Evolutionary conservation across 1,140 invertebrate genomes (phyloP).

Genomic region (Euglossa dilemma): DNA sequence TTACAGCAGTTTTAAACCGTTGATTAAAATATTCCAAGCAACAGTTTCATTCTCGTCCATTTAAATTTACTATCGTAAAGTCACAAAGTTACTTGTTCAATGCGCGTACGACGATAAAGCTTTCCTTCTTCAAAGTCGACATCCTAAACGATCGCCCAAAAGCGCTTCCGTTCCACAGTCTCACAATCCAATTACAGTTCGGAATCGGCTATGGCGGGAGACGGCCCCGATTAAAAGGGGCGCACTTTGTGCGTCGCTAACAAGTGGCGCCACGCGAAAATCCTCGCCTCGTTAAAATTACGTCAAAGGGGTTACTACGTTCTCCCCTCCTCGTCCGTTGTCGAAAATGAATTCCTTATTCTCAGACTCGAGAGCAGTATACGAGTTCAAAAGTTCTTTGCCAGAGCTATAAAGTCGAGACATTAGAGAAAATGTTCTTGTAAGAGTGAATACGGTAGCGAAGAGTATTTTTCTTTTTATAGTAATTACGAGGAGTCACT

Average conservation of each 20-base stretch:
- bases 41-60: neutral
- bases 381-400: neutral
- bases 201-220: neutral
- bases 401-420: neutral
- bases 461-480: neutral
- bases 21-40: neutral
- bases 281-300: constrained; percentile 31
- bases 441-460: neutral
- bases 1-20: neutral
- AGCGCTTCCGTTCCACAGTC: constrained; percentile 24
- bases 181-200: constrained; percentile 32
- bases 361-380: neutral
- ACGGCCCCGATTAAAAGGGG: constrained; percentile 15
- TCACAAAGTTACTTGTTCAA: neutral
- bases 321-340: neutral
- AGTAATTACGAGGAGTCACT: neutral
- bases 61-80: neutral
- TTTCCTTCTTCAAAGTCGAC: constrained; percentile 10
- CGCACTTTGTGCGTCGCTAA: constrained; percentile 27
- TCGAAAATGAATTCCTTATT: constrained; percentile 29
- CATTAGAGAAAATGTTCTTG: neutral
- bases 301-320: constrained; percentile 14
- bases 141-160: neutral
- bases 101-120: neutral
- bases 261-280: constrained; percentile 19